Evolutionary conservation across 1,140 invertebrate species (phyloP), one percentile per base, ranked within the genome.

Genomic region (Mamestra configurata): DNA sequence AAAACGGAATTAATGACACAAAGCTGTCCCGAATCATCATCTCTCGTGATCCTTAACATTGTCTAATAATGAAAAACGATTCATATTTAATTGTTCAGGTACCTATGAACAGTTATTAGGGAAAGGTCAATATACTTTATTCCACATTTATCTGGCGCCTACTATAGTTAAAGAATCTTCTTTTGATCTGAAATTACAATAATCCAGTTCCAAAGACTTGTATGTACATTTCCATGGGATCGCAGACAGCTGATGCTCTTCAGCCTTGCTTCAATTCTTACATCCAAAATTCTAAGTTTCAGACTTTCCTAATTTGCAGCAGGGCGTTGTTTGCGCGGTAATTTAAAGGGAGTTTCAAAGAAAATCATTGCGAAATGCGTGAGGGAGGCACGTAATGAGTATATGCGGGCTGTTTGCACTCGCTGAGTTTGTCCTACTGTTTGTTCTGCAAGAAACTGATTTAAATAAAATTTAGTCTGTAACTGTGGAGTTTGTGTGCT

Each of bases 261-360:
- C 35, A 43, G 5, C 37, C 13, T 13, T 11, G 27, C 3, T 76
- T 76, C 35, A 76, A 27, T 27, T 76, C 37, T 57, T 22, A 64
- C 35, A 46, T 43, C 6, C 37, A 15, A 73, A 73, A 40, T n/a
- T 57, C 71, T 57, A 73, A 73, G 51, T 73, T 73, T 27, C 31
- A 68, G 64, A 46, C 64, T 53, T 40, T 40, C 22, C 20, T 77
- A 77, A 77, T 77, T 77, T 64, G 20, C 68, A 51, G 11, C 35
- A 1, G 6, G 37, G 53, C 70, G 31, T 55, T 72, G 70, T 55
- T 72, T 72, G 73, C 57, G 40, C 61, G 37, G 43, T 27, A 75
- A 75, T 77, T 77, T 43, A 31, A 77, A 64, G 73, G 61, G 53
- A 57, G 53, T 46, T 75, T 68, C 24, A 68, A 77, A 77, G 76